These are phyloP conservation scores for Diorhabda elongata DNA, from an alignment of 1,140 invertebrate genomes.

Conservation along the genomic window DNA sequence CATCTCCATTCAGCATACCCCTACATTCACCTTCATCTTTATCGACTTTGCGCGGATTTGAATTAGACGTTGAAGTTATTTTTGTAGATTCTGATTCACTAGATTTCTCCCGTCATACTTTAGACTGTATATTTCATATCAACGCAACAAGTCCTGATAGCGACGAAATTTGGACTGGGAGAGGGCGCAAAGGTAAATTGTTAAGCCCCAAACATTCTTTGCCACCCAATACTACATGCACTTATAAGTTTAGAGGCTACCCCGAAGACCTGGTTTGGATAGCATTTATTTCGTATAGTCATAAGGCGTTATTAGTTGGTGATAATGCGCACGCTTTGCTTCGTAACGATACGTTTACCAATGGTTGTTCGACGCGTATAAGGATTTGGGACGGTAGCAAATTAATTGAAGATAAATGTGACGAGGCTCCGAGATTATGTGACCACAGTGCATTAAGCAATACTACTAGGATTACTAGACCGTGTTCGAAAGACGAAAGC, in stretches of 20 bases:
- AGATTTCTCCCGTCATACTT: slow-evolving; percentile 60
- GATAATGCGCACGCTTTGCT: slow-evolving; percentile 41
- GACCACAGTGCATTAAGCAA: slow-evolving; percentile 76
- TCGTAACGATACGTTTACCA: slow-evolving; percentile 37
- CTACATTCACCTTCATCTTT: slow-evolving; percentile 53
- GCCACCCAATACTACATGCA: slow-evolving; percentile 80
- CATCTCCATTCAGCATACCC: slow-evolving; percentile 70
- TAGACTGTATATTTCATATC: slow-evolving; percentile 66
- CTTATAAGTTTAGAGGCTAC: slow-evolving; percentile 75
- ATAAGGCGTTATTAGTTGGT: slow-evolving; percentile 60
- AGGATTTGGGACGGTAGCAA: slow-evolving; percentile 58
- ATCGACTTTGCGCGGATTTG: slow-evolving; percentile 68
- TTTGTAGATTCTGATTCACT: slow-evolving; percentile 78
- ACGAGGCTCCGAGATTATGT: slow-evolving; percentile 70
- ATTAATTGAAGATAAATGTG: slow-evolving; percentile 59
- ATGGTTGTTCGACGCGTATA: slow-evolving; percentile 57
- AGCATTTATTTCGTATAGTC: slow-evolving; percentile 79
- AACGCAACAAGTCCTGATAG: slow-evolving; percentile 61
- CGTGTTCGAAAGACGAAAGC: slow-evolving; percentile 71
- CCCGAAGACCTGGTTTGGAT: slow-evolving; percentile 79
- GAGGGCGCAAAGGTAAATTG: slow-evolving; percentile 60
- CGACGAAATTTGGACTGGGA: slow-evolving; percentile 48
- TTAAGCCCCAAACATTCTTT: slow-evolving; percentile 77
- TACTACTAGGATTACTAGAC: slow-evolving; percentile 66
- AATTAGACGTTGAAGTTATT: slow-evolving; percentile 80